Conservation (phyloP, 2,888 invertebrate species). For the Pherbina coryleti region DNA sequence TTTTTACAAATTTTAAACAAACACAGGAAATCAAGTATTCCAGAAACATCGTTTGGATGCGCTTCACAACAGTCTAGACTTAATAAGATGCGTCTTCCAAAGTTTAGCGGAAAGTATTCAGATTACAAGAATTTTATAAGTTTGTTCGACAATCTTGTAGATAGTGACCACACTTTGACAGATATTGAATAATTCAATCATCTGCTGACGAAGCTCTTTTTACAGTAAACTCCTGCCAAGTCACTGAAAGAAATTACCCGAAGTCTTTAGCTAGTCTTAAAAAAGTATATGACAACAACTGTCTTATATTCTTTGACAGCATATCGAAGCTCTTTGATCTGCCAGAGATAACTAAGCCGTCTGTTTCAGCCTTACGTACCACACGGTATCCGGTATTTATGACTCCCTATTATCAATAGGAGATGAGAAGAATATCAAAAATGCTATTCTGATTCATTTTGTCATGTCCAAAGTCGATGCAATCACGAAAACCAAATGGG, state of each 20-base stretch:
- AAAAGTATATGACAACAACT: too few species aligned
- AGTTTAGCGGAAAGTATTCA: not conserved
- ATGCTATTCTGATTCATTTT: constrained; percentile 44
- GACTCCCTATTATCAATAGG: constrained; percentile 33
- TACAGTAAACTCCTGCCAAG: constrained; percentile 39
- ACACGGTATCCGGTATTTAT: constrained; percentile 40
- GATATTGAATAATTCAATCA: constrained; percentile 37
- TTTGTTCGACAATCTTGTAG: constrained; percentile 24
- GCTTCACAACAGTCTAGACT: too few species aligned
- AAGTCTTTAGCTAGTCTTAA: constrained; percentile 39
- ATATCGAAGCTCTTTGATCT: constrained; percentile 42
- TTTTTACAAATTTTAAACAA: too few species aligned
- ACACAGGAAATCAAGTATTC: too few species aligned
- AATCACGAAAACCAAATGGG: constrained; percentile 37
- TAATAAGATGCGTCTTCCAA: too few species aligned
- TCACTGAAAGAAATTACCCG: constrained; percentile 41
- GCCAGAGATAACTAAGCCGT: constrained; percentile 38
- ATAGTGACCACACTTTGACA: constrained; percentile 27
- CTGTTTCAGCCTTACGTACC: constrained; percentile 39
- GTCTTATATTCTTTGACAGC: constrained; percentile 44
- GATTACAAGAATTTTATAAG: constrained; percentile 27
- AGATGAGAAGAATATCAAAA: constrained; percentile 42
- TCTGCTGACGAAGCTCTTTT: constrained; percentile 39
- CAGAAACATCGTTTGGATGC: too few species aligned
- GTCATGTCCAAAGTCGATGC: constrained; percentile 44